Evolutionary conservation across 2,797 vertebrate genomes (phyloP), one percentile per base, ranked within the genome.

Genomic region (Chaunax sp.): DNA sequence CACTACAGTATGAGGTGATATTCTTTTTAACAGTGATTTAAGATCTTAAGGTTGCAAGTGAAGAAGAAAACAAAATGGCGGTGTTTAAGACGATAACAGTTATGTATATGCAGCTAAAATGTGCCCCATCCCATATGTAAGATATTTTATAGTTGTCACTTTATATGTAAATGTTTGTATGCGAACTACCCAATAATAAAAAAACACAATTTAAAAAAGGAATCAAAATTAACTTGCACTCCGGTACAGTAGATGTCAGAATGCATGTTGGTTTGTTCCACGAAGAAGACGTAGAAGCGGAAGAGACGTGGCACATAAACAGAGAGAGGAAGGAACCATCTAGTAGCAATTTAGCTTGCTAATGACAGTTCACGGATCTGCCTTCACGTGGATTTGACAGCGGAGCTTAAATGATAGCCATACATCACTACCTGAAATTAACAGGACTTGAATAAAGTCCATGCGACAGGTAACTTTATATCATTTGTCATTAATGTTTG

Each of bases 301-400:
- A 91, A 91, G 88, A 87, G 90, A 92, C 90, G 91, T 91, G 90
- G 90, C 91, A 92, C 69, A 89, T 80, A 89, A 89, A 90, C 88
- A 91, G 37, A 63, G 20, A 47, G 75, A 86, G 74, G 76, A 82
- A 83, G 82, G 37, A 71, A 55, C 2, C 50, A 43, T 61, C 57
- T 62, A 67, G 50, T 60, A 55, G 14, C 25, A 30, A 7, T 6
- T 8, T 64, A 72, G 49, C 80, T 77, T 69, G 12, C 72, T 20
- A 43, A 66, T 87, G 83, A 82, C 82, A 81, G 60, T 54, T 47
- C 25, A 3, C 18, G 59, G 28, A 64, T 9, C 54, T 15, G 20
- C 60, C 45, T 43, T 30, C n/a, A n/a, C 43, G 45, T 55, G 16
- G 43, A 55, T 50, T 28, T 28, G 16, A 52, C 33, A 4, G 41